phyloP scores from a whole-genome alignment of 2,888 invertebrate species.

The Trypoxylon attenuatum region DNA sequence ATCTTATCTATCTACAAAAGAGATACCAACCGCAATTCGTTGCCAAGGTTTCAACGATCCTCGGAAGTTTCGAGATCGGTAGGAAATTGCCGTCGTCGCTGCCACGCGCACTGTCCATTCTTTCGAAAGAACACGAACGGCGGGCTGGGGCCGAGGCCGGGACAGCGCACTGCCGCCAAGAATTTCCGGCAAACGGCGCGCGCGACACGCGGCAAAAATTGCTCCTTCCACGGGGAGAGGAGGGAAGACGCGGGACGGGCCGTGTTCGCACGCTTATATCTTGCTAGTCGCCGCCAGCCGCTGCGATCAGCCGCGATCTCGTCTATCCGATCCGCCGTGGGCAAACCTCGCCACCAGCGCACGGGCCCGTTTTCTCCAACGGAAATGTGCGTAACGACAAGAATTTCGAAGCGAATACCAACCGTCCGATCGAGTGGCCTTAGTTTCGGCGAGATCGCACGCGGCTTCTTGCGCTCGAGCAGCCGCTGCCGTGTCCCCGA shows the following conservation, averaged over 20 bases:
- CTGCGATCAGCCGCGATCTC: background rate
- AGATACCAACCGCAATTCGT: background rate
- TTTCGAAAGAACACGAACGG: too few relatives aligned
- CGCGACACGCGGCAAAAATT: background rate
- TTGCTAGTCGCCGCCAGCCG: too few relatives aligned
- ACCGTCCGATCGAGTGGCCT: background rate
- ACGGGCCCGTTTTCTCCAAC: background rate
- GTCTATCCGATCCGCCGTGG: background rate
- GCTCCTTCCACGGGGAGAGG: background rate
- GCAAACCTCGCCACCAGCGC: background rate
- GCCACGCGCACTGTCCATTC: too few relatives aligned
- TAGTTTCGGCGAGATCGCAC: background rate
- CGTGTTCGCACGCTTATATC: background rate
- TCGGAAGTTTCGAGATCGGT: background rate
- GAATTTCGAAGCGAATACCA: background rate
- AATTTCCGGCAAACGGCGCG: background rate
- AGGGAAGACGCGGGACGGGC: background rate
- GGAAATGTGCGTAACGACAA: background rate
- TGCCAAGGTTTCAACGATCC: background rate
- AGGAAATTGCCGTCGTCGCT: too few relatives aligned
- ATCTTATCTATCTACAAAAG: slow-evolving; percentile 51
- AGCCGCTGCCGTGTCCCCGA: background rate
- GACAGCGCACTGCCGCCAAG: background rate
- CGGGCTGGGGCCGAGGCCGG: background rate
- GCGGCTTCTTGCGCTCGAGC: background rate